Conservation (phyloP, 2,888 invertebrate genomes). For the Piscicola geometra region DNA sequence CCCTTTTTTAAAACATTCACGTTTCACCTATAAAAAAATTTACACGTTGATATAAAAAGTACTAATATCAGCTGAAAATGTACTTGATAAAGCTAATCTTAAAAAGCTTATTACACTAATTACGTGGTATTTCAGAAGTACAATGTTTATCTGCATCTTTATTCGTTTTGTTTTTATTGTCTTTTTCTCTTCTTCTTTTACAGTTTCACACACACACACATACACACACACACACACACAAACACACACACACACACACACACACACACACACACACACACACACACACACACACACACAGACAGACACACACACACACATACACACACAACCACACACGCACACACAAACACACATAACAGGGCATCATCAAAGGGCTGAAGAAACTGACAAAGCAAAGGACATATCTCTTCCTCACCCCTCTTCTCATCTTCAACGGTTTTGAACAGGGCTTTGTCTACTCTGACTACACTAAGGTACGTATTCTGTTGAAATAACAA, state of each 20-base stretch:
- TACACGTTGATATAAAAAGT: too few species aligned
- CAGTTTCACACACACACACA: constrained; percentile 13
- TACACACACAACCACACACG: neutral
- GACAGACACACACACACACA: neutral
- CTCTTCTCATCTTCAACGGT: constrained; percentile 54
- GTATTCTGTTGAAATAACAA: constrained; percentile 4
- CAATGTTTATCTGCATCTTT: too few species aligned
- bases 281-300: neutral
- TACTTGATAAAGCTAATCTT: too few species aligned
- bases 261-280: neutral
- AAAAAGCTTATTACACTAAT: too few species aligned
- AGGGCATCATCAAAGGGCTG: constrained; percentile 37
- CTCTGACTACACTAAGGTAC: constrained; percentile 54
- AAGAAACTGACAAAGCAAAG: constrained; percentile 49
- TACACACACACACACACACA: constrained; percentile 15
- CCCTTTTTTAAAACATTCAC: too few species aligned
- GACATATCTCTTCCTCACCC: constrained; percentile 53
- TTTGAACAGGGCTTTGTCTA: constrained; percentile 55
- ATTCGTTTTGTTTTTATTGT: too few species aligned
- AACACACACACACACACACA: constrained; percentile 7
- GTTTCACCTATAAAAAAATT: too few species aligned
- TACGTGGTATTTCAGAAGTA: too few species aligned
- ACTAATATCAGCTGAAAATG: too few species aligned
- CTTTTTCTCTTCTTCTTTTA: too few species aligned
- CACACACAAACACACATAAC: neutral